Evolutionary conservation across 30 jellyfish, hydroid and myxozoan genomes (phyloP), one percentile per base, ranked within the genome.

Genomic region (Rhopilema esculentum): DNA sequence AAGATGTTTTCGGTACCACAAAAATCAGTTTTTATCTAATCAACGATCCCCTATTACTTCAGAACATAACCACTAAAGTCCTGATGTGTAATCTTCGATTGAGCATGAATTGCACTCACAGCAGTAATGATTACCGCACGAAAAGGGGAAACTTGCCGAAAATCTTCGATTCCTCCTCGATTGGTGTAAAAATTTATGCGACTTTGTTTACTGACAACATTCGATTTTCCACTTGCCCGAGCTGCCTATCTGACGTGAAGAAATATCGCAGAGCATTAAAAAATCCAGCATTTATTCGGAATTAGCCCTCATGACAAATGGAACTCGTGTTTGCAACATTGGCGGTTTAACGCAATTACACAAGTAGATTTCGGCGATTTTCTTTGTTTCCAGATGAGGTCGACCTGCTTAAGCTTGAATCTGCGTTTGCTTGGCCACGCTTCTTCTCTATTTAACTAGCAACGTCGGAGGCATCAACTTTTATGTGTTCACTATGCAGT

Each of bases 331-430:
- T 0, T 22, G 50, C 12, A 4, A n/a, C 30, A 66, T 66, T 32
- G 77, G 77, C 40, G 77, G 77, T 66, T 66, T 23, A 66, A 66
- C 77, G 77, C 77, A 66, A 66, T 66, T 66, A 23, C 77, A 23
- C 77, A 33, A 66, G 30, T 23, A 66, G 77, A 66, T 66, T 66
- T 66, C 40, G 77, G 33, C 77, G 30, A 23, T 66, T 66, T 23
- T 66, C 77, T 23, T 66, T 23, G 50, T 66, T 29, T 40, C 57
- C 6, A 40, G 57, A 6, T 40, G 57, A 40, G 57, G 57, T 40
- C 57, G 57, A 40, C 57, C 57, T 2, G 57, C 12, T 40, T 40
- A 40, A 40, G 57, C 57, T 2, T 12, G 57, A 40, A 40, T 12
- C 12, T 40, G 57, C 57, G 6, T 40, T 40, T 12, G 12, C 9